These are phyloP conservation scores for Sturnus vulgaris DNA, from an alignment of 2,113 vertebrate genomes.

Conservation along the genomic window DNA sequence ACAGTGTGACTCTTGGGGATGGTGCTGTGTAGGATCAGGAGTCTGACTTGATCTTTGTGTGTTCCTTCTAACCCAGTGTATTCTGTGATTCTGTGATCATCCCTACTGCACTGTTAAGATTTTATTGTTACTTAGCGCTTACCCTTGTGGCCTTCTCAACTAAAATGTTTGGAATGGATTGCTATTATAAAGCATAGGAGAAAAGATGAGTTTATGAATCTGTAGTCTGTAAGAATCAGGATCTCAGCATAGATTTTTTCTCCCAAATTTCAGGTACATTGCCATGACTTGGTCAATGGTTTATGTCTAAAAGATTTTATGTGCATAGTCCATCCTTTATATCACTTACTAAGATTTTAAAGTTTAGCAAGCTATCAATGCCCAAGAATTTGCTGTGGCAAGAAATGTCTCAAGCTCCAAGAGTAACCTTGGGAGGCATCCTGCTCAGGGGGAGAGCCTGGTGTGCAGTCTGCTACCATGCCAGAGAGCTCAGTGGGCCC, in stretches of 20 bases:
- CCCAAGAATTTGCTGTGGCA: neutral
- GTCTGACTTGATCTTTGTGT: neutral
- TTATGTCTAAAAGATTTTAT: neutral
- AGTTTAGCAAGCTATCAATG: neutral
- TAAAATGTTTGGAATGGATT: neutral
- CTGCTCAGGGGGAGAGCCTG: neutral
- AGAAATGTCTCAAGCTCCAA: neutral
- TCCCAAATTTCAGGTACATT: neutral
- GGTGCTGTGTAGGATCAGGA: neutral
- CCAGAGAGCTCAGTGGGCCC: neutral
- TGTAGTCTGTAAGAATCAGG: neutral
- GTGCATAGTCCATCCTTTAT: neutral
- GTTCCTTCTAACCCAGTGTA: neutral
- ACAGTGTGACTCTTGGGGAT: neutral
- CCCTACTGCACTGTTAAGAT: neutral
- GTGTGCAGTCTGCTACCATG: too few relatives aligned
- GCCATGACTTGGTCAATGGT: rapidly evolving
- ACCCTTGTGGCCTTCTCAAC: neutral
- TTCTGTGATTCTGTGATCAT: neutral
- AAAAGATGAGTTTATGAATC: neutral
- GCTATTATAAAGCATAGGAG: neutral
- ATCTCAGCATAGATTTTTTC: neutral
- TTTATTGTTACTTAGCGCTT: neutral
- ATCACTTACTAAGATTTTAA: neutral
- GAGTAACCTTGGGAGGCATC: neutral